Evolutionary conservation across 2,888 invertebrate species (phyloP), one percentile per base, ranked within the genome.

Genomic region (Ceratothoa steindachneri): DNA sequence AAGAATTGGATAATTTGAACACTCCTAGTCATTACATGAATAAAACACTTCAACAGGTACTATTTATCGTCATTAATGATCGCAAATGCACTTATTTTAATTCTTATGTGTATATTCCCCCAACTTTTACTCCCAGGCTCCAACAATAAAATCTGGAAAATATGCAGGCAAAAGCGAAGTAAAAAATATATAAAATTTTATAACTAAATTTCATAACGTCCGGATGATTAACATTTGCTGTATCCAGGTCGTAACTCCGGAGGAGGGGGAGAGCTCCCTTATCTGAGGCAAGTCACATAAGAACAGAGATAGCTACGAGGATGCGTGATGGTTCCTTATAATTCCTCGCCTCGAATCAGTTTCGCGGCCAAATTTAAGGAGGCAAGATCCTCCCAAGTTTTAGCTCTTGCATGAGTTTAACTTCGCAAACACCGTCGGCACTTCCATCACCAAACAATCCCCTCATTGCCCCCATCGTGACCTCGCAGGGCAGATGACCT

Each of bases 401-500:
- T 60, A 24, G 60, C 60, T 60, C 60, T 60, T 60, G 12, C 27
- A 60, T 15, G 60, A 60, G 60, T 60, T 60, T 60, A 60, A 60
- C 60, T 60, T 60, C 27, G 60, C 60, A 60, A 60, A 60, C 27
- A 60, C 60, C 27, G 24, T 60, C 55, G 24, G 22, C 60, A 60
- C 60, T 60, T 60, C 27, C 60, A 60, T 60, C 60, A 60, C 24
- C 60, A 60, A 2, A 60, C 60, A 60, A 2, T 60, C 22, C 60
- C 60, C 60, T 60, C 2, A 60, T 67, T 71, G 71, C 67, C 71
- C 74, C 55, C 60, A 55, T 55, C 68, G 53, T 75, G 75, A 75
- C 75, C 75, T 75, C 72, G 72, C 72, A 69, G 69, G 75, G 75
- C 72, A 75, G 75, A 72, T 75, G 75, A 75, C 75, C 75, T 69